phyloP scores from a whole-genome alignment of 2,113 vertebrate species.

The Calypte anna region DNA sequence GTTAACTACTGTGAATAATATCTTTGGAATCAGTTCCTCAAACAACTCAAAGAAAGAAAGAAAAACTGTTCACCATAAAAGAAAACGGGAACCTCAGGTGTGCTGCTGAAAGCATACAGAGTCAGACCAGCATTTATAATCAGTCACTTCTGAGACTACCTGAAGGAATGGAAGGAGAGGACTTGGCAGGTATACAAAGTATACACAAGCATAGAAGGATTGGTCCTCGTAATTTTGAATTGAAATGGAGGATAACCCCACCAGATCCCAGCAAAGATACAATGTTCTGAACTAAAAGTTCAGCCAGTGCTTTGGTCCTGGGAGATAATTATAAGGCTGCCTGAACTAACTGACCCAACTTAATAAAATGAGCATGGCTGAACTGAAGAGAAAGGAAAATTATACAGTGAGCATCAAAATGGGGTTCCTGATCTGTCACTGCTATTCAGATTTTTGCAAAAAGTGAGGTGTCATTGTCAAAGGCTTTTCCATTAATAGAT shows the following conservation, averaged over 20 bases:
- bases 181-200: slow-evolving; percentile 66
- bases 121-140: slow-evolving; percentile 67
- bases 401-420: slow-evolving; percentile 45
- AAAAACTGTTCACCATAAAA: slow-evolving; percentile 70
- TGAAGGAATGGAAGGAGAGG: slow-evolving; percentile 56
- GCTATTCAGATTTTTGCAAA: slow-evolving; percentile 3
- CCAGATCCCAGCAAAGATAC: neutral
- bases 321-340: slow-evolving; percentile 57
- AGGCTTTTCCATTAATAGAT: slow-evolving; percentile 54
- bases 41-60: slow-evolving; percentile 67
- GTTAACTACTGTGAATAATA: slow-evolving; percentile 73
- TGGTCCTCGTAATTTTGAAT: neutral
- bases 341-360: slow-evolving; percentile 44
- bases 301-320: slow-evolving; percentile 41
- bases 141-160: slow-evolving; percentile 66
- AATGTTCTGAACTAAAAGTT: slow-evolving; percentile 63
- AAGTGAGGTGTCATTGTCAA: slow-evolving; percentile 25
- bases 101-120: slow-evolving; percentile 64
- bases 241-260: slow-evolving; percentile 23
- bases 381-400: slow-evolving; percentile 52
- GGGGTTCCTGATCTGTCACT: slow-evolving; percentile 56
- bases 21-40: slow-evolving; percentile 70
- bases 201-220: slow-evolving; percentile 37
- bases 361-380: slow-evolving; percentile 25
- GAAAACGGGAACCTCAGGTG: slow-evolving; percentile 57